Base-by-base conservation (phyloP, 1,140 invertebrate species). In the Halyomorpha halys region DNA sequence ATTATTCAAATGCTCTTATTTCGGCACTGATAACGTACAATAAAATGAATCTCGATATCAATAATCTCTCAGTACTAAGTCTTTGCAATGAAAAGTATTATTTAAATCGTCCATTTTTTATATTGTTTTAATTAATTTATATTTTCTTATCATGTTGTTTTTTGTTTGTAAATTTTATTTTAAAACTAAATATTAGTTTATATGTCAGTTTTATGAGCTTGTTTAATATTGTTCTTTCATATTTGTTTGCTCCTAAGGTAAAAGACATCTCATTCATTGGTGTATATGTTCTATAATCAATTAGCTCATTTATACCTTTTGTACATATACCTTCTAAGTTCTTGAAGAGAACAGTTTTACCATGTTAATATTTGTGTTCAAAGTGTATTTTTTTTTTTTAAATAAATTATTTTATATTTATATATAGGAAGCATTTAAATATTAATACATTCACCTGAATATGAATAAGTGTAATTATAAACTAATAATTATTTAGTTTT, bases 91-190 rank as follows among this genome's bases (percentile, higher is more conserved):
- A 60, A 60, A 34, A 60, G 59, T 60, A 60, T 60, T 60, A 60
- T 60, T 60, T 30, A 18, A 60, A 25, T 34, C 59, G 59, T 60
- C 59, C 59, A 60, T 60, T 60, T 60, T 60, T 60, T 60, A 27
- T 27, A 34, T 60, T n/a, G 30, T 19, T 19, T 39, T 34, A 34
- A n/a, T n/a, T n/a, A n/a, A 60, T 45, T 45, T 61, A 45, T 61
- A 61, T 45, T 45, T 61, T 61, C 39, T 23, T 56, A 56, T 39
- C 34, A 23, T 56, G 23, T 56, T 61, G 34, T 39, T 61, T 44
- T 61, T 18, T 61, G 39, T 61, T 61, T 61, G 60, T 61, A 61
- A 44, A 61, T 61, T 61, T 61, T 61, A 61, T 61, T 47, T 61
- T 61, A 13, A 44, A 56, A 56, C 19, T 19, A 19, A 23, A 56